Evolutionary conservation across 2,797 vertebrate genomes (phyloP).

Genomic region (Dallia pectoralis): DNA sequence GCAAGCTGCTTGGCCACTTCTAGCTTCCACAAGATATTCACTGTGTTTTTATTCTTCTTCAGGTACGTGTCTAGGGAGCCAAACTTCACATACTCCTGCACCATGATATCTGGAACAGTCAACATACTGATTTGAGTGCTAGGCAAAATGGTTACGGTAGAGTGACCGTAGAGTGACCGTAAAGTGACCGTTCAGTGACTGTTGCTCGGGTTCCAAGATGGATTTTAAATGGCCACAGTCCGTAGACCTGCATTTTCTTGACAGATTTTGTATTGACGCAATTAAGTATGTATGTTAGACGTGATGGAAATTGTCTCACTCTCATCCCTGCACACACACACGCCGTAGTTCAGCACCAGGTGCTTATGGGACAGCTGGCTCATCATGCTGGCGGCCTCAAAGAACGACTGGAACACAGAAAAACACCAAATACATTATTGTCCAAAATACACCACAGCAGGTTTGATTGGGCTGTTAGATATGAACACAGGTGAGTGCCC

Average conservation of each 20-base stretch:
- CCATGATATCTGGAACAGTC: conserved; percentile 86
- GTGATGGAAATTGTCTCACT: conserved; percentile 77
- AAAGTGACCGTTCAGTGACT: not conserved
- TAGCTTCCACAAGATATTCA: conserved; percentile 96
- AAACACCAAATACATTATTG: not conserved
- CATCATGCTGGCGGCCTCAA: conserved; percentile 99
- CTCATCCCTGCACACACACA: conserved; percentile 94
- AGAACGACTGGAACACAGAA: conserved; percentile 83
- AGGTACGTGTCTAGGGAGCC: conserved; percentile 94
- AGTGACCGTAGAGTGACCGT: no score
- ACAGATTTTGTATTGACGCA: not conserved
- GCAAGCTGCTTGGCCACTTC: conserved; percentile 96
- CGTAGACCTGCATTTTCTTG: no score
- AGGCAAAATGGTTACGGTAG: not conserved
- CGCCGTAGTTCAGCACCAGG: conserved; percentile 93
- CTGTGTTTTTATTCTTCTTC: conserved; percentile 87
- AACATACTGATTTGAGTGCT: conserved; percentile 10
- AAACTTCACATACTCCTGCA: conserved; percentile 94
- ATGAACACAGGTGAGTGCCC: not conserved
- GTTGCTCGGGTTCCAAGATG: no score
- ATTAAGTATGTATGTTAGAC: not conserved
- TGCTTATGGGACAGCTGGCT: conserved; percentile 97
- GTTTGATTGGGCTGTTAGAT: not conserved
- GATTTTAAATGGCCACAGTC: not conserved
- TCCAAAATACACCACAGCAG: not conserved